Conservation (phyloP, 2,113 vertebrate genomes). For the Ammodytes marinus region DNA sequence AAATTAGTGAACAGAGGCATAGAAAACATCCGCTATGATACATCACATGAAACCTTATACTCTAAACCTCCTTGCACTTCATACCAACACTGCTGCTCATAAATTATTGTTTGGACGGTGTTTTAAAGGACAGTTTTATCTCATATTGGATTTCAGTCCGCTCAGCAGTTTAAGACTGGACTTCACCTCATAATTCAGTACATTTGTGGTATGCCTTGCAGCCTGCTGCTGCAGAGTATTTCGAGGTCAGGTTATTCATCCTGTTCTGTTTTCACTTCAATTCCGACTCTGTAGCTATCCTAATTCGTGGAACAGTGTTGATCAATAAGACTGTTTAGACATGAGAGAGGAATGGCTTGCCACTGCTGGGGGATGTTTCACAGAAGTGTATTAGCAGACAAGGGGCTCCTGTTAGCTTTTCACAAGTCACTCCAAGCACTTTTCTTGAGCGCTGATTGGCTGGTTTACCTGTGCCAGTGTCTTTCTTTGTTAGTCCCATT, state of each 20-base stretch:
- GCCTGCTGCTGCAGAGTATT: slow-evolving; percentile 25
- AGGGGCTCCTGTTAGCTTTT: slow-evolving; percentile 77
- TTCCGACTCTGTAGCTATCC: slow-evolving; percentile 30
- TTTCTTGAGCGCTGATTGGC: slow-evolving; percentile 65
- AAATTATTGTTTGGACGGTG: neutral
- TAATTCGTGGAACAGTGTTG: slow-evolving; percentile 47
- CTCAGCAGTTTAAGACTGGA: slow-evolving; percentile 27
- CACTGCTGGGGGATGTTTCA: slow-evolving; percentile 63
- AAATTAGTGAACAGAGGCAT: neutral
- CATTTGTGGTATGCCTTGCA: slow-evolving; percentile 26
- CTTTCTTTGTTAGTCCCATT: slow-evolving; percentile 51
- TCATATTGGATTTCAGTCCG: slow-evolving; percentile 31
- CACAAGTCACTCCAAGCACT: slow-evolving; percentile 70
- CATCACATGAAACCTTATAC: slow-evolving; percentile 11
- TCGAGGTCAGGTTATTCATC: slow-evolving; percentile 58
- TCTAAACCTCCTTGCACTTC: neutral
- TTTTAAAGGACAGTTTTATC: neutral
- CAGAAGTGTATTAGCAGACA: slow-evolving; percentile 61
- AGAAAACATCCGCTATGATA: slow-evolving; percentile 14
- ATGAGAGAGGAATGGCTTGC: slow-evolving; percentile 33
- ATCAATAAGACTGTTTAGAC: slow-evolving; percentile 62
- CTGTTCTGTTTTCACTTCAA: slow-evolving; percentile 53
- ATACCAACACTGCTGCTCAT: neutral
- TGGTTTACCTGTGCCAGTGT: slow-evolving; percentile 75
- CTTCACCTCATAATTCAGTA: slow-evolving; percentile 45